Percentiles rank a stretch among this genome's conserved stretches.
Conservation (phyloP, 1,140 invertebrate genomes). For the Nephila pilipes region DNA sequence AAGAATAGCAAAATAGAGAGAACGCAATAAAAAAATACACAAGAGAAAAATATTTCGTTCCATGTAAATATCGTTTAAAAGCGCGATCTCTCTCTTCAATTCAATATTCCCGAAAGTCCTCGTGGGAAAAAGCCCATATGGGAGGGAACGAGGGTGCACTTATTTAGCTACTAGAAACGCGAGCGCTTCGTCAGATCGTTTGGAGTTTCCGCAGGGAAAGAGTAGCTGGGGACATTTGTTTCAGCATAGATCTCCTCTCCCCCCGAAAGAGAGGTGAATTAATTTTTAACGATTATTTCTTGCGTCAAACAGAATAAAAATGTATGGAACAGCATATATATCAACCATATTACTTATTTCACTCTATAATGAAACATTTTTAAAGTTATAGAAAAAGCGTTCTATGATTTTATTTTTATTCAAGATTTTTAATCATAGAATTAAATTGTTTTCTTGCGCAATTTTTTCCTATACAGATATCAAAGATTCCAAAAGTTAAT, state of each 20-base stretch:
- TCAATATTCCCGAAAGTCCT: slow-evolving; percentile 62
- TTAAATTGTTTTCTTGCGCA: no score
- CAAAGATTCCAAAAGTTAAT: no score
- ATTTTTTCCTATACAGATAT: no score
- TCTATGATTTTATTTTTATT: no score
- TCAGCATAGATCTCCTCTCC: not conserved
- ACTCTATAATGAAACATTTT: no score
- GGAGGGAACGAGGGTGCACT: slow-evolving; percentile 23
- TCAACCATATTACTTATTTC: no score
- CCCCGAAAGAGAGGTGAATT: not conserved
- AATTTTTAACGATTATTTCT: not conserved
- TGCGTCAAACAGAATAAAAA: not conserved
- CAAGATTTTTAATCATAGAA: no score
- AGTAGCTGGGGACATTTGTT: slow-evolving; percentile 43
- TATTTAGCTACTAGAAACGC: slow-evolving; percentile 68
- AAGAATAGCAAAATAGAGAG: not conserved
- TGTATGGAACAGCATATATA: no score
- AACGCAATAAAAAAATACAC: not conserved
- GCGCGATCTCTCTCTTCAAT: slow-evolving; percentile 68
- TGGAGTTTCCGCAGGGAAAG: slow-evolving; percentile 43
- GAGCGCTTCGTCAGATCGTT: slow-evolving; percentile 57
- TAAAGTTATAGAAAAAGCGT: no score
- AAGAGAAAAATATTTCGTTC: slow-evolving; percentile 53
- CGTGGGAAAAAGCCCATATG: slow-evolving; percentile 46
- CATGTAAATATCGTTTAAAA: slow-evolving; percentile 75